Percentiles rank a stretch among this genome's conserved stretches.
Evolutionary conservation across 2,113 vertebrate genomes (phyloP).

Genomic region (Engraulis encrasicolus): DNA sequence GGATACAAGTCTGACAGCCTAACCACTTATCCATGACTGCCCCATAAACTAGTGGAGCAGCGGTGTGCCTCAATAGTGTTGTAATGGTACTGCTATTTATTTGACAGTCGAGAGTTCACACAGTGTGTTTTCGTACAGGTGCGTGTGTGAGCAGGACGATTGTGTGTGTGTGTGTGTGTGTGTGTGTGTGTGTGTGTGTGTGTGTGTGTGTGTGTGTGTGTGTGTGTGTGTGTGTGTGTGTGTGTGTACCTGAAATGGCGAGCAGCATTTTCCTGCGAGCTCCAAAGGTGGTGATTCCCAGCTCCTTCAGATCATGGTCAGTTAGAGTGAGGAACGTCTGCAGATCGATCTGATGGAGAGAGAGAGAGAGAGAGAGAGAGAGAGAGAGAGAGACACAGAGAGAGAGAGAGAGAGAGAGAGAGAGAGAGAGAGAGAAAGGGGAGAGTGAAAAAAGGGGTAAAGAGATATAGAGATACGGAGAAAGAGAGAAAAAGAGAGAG

Average conservation of each 20-base stretch:
- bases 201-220: background rate
- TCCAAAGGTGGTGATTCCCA: conserved; percentile 97
- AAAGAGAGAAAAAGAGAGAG: background rate
- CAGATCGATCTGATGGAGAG: conserved; percentile 88
- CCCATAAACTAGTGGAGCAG: background rate
- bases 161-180: background rate
- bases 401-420: background rate
- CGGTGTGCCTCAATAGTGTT: background rate
- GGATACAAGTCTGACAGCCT: too few species aligned
- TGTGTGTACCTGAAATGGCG: conserved; percentile 88
- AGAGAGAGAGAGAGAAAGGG: background rate
- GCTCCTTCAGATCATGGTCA: conserved; percentile 97
- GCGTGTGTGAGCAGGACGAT: too few species aligned
- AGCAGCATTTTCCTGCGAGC: conserved; percentile 99
- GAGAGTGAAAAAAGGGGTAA: too few species aligned
- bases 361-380: conserved; percentile 4
- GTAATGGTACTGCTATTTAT: background rate
- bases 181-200: background rate
- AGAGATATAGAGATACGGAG: background rate
- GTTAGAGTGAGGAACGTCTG: conserved; percentile 98
- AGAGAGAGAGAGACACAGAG: background rate
- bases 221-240: background rate
- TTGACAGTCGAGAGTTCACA: background rate
- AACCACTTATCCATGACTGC: too few species aligned
- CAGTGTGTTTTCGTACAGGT: background rate